These are phyloP conservation scores for Zapus hudsonius DNA, from an alignment of 2,113 vertebrate genomes.

Conservation along the genomic window DNA sequence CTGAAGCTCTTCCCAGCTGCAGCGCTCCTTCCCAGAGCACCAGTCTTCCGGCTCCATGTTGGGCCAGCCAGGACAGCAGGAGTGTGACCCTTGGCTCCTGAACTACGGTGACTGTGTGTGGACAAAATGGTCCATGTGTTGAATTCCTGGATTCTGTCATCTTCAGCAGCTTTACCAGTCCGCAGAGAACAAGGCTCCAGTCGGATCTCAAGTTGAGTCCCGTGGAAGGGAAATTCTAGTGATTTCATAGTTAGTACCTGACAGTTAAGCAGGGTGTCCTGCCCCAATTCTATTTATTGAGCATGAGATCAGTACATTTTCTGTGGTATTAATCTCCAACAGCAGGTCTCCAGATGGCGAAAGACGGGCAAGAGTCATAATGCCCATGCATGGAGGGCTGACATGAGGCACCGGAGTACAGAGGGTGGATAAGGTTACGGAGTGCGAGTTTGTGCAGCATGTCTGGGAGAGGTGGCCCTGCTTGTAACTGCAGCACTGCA, in stretches of 20 bases:
- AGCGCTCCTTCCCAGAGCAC: background rate
- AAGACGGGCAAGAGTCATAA: no score
- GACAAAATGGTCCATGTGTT: background rate
- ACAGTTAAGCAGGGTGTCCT: no score
- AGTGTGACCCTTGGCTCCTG: background rate
- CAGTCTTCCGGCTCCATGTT: rapidly evolving
- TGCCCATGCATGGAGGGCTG: no score
- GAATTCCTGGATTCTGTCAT: background rate
- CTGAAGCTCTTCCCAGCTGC: background rate
- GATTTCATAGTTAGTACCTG: background rate
- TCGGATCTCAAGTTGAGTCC: rapidly evolving
- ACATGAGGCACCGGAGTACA: no score
- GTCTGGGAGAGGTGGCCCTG: no score
- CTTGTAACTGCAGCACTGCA: no score
- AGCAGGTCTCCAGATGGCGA: no score
- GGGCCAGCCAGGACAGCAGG: background rate
- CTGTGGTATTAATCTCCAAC: background rate
- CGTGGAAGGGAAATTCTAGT: no score
- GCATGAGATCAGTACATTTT: rapidly evolving
- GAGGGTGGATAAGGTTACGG: no score
- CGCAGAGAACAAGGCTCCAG: background rate
- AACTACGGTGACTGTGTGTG: background rate
- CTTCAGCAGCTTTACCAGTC: background rate
- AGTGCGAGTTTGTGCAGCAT: no score
- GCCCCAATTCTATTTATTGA: rapidly evolving